Evolutionary conservation across 2,888 invertebrate species (phyloP), one percentile per base, ranked within the genome.

Genomic region (Dendrolimus pini): DNA sequence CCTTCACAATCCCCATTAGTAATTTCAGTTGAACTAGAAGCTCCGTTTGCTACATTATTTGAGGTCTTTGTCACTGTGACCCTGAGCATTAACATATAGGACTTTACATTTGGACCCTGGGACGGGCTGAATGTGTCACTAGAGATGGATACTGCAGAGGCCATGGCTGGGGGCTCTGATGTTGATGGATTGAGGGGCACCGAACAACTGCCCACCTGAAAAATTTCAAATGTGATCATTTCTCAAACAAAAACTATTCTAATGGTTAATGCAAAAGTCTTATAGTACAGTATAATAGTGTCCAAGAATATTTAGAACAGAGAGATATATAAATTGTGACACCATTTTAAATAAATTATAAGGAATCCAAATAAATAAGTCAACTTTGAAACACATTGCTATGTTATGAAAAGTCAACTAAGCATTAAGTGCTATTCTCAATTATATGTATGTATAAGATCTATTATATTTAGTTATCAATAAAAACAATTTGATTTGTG

Each of bases 131-230:
- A 97, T 47, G 95, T 94, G 73, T 97, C 96, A 68, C 95, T 95
- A 54, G 97, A 95, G 78, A 98, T 96, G 71, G 96, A 96, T 59
- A 97, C 94, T 30, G 96, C 95, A 1, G 96, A 94, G 61, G 94
- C 94, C 91, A 93, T 93, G 1, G 93, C 91, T 7, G 93, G 93
- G 9, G 94, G 93, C 71, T 93, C 92, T 0, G 91, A 88, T 55
- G 86, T 80, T 54, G 91, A 93, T 7, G 96, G 96, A 82, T 96
- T 96, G 57, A 95, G 93, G 41, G 94, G 93, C 56, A 96, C 94
- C 69, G 95, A 94, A 65, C 94, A 94, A 63, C 93, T 93, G 55
- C 95, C 94, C 66, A 95, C 92, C 92, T 93, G 58, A 10, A 64
- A 58, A 52, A 55, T 10, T 13, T 30, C 30, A 30, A 30, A 30